phyloP scores from a whole-genome alignment of 2,797 vertebrate species.

The Sphenopsis melanotis region DNA sequence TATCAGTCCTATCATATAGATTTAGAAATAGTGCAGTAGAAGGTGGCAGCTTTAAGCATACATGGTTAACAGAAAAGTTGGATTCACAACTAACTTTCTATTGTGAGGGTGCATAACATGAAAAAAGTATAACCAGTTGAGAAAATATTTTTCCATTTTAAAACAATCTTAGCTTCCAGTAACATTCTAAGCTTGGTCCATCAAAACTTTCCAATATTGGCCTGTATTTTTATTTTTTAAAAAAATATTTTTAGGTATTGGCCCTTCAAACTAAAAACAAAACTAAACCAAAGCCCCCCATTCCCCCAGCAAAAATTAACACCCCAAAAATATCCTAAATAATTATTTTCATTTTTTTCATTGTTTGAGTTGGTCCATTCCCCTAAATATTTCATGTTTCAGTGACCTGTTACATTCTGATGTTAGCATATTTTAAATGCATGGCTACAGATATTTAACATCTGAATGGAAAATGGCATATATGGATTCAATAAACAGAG shows the following conservation, averaged over 20 bases:
- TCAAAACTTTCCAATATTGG: not conserved
- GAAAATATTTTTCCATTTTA: not conserved
- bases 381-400: not conserved
- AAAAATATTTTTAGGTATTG: not conserved
- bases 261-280: not conserved
- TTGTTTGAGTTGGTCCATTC: not conserved
- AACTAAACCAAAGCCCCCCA: not conserved
- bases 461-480: not conserved
- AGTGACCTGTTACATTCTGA: not conserved
- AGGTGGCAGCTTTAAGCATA: not conserved
- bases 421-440: not conserved
- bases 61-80: not conserved
- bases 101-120: not conserved
- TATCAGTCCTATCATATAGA: not conserved
- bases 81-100: not conserved
- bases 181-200: not conserved
- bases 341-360: not conserved
- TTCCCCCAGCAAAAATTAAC: not conserved
- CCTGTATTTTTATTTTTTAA: not conserved
- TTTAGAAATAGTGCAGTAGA: not conserved
- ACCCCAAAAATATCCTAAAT: not conserved
- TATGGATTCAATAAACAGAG: not conserved
- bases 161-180: not conserved
- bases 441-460: not conserved
- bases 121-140: not conserved